Evolutionary conservation across 2,113 vertebrate genomes (phyloP), one percentile per base, ranked within the genome.

Genomic region (Corythoichthys intestinalis): DNA sequence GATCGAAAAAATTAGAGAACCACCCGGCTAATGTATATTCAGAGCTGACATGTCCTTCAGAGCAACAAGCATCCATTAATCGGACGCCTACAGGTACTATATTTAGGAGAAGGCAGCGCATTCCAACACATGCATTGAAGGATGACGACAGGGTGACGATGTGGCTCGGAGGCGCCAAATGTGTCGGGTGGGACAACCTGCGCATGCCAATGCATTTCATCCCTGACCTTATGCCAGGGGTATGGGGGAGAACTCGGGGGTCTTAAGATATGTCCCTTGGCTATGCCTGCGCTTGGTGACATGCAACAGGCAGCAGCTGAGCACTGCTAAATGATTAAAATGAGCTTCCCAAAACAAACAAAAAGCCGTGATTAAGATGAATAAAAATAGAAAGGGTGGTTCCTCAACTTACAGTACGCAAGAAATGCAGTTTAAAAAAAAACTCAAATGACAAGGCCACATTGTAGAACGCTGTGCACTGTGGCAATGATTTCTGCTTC

Each of bases 91-190:
- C 83, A 67, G 59, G 81, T 80, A 71, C 89, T 91, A 91, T 90
- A 87, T 89, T 89, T 91, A 90, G 87, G 72, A 7, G 69, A 66
- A 58, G 79, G 77, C 74, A 77, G 77, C 52, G 48, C 86, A 91
- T 89, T 89, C 86, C 84, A 69, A 82, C 60, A 59, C 76, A 80
- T 82, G 86, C 82, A 76, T 78, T 90, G 90, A 91, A 85, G 85
- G 86, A 90, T 87, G 87, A 86, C 74, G 81, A 85, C 86, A 81
- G 83, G 83, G 90, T 84, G 87, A 88, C 75, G 78, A 90, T 85
- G 76, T 83, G 88, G 88, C 86, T 86, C 78, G 60, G 73, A 83
- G 85, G 83, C 78, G 79, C 84, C 87, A 86, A 87, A 90, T 73
- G 77, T 79, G 84, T 86, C 70, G 81, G 77, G 85, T 75, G 65